Evolutionary conservation across 1,140 invertebrate species (phyloP).

Genomic region (Drosophila pseudoananassae): DNA sequence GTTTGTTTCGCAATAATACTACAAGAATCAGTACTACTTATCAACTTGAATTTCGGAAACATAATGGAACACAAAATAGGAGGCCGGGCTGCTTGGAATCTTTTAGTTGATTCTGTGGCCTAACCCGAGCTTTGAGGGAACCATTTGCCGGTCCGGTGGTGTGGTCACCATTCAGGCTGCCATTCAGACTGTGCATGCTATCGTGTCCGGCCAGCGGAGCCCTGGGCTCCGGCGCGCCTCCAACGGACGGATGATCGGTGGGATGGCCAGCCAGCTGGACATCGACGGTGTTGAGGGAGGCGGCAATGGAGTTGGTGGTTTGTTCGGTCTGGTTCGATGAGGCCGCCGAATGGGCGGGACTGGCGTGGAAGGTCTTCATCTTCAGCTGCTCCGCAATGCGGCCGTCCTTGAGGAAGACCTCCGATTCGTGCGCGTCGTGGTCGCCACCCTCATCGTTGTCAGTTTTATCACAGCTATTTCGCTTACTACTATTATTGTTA

Average conservation of each 20-base stretch:
- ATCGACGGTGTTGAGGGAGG: conserved; percentile 42
- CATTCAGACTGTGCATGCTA: conserved; percentile 66
- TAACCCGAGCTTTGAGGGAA: conserved; percentile 69
- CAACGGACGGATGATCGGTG: conserved; percentile 38
- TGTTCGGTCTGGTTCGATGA: conserved; percentile 82
- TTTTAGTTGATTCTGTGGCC: conserved; percentile 22
- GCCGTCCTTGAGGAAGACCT: conserved; percentile 62
- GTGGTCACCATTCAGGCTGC: conserved; percentile 47
- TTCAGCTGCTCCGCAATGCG: conserved; percentile 67
- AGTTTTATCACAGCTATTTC: conserved; percentile 76
- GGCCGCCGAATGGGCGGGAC: conserved; percentile 68
- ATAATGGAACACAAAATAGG: background rate
- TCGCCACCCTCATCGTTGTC: conserved; percentile 62
- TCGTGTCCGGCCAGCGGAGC: conserved; percentile 67
- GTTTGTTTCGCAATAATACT: too few relatives aligned
- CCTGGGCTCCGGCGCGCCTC: conserved; percentile 33
- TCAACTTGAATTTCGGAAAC: background rate
- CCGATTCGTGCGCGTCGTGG: conserved; percentile 50
- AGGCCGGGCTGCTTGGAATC: background rate
- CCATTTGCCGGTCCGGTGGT: conserved; percentile 32
- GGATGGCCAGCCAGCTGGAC: conserved; percentile 34
- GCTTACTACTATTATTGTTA: conserved; percentile 71
- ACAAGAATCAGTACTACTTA: background rate
- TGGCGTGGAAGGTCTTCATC: conserved; percentile 62
- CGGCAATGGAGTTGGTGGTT: conserved; percentile 49